phyloP scores from a whole-genome alignment of 2,113 vertebrate genomes.

The rabbit (Oryctolagus cuniculus) region mOryCun1.1 NC_091449.1:50719501-50720000 shows the following conservation, averaged over 20 bases:
- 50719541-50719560: background rate
- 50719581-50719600: background rate
- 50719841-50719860: too few species aligned
- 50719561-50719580: background rate
- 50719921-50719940: too few species aligned
- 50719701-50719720: background rate
- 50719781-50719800: too few species aligned
- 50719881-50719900: too few species aligned
- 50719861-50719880: too few species aligned
- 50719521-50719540: background rate
- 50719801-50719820: too few species aligned
- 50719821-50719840: too few species aligned
- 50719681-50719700: background rate
- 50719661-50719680: conserved; percentile 20
- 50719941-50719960: too few species aligned
- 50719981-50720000: too few species aligned
- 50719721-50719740: conserved; percentile 32
- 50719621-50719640: background rate
- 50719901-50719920: too few species aligned
- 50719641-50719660: conserved; percentile 43
- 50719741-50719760: background rate
- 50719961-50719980: too few species aligned
- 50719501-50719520: background rate
- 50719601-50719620: background rate
- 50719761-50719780: background rate